Evolutionary conservation across 2,888 invertebrate species (phyloP).

Genomic region (Reticulitermes lucifugus): DNA sequence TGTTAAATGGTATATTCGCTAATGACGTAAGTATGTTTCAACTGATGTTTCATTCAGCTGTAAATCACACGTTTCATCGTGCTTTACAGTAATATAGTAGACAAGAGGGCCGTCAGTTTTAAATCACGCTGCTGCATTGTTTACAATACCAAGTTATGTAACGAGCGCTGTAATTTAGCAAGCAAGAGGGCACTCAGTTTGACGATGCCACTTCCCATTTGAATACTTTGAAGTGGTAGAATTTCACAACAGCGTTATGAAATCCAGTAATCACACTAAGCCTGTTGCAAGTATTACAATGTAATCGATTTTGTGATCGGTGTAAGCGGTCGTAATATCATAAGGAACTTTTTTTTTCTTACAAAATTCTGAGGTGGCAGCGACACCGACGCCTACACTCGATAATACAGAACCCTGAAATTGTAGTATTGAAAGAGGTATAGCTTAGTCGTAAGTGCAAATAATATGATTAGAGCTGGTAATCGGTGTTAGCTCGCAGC

Average conservation of each 20-base stretch:
- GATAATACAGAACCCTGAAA: too few relatives aligned
- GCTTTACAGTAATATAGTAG: constrained; percentile 16
- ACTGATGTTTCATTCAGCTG: constrained; percentile 18
- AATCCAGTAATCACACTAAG: background rate
- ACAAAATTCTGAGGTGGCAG: too few relatives aligned
- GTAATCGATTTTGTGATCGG: background rate
- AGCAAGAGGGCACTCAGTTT: background rate
- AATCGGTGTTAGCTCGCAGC: too few relatives aligned
- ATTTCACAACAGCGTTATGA: background rate
- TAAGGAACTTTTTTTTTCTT: too few relatives aligned
- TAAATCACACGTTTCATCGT: constrained; percentile 25
- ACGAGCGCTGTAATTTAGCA: background rate
- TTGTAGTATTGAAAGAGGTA: too few relatives aligned
- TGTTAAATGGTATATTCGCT: background rate
- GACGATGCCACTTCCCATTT: constrained; percentile 20
- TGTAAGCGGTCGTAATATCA: background rate
- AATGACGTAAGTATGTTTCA: constrained; percentile 17
- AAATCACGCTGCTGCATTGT: constrained; percentile 16
- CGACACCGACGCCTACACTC: too few relatives aligned
- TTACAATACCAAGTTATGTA: constrained; percentile 13
- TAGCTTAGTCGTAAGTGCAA: too few relatives aligned
- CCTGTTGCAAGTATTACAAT: background rate
- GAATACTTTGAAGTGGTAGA: constrained; percentile 16
- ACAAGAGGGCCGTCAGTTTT: constrained; percentile 20
- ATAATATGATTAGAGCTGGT: too few relatives aligned